Evolutionary conservation across 1,140 invertebrate species (phyloP), one percentile per base, ranked within the genome.

Genomic region (Drosophila truncata): DNA sequence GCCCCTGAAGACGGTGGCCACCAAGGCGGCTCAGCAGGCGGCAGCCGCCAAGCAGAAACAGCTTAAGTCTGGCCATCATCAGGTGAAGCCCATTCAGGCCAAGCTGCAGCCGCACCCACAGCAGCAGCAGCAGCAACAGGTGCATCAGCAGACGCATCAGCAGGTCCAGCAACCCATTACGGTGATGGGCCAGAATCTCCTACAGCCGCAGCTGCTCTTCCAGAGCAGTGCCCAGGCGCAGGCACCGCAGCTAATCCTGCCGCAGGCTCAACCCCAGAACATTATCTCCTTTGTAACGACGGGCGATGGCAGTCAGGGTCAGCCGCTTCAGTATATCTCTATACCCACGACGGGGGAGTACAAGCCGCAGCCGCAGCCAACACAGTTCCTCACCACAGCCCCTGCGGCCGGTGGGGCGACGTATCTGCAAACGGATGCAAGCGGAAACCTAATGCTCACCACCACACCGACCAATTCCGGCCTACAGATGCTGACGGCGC

Each of bases 231-330:
- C 70, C 0, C 90, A 84, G 52, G 64, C 69, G 27, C 83, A 83
- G 41, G 52, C 87, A 5, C 80, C 80, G 4, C 78, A 87, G 18
- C 37, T 93, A n/a, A 64, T 93, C 11, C 60, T 92, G 20, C 81
- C 91, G 4, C 91, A 93, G 29, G 50, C 84, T 9, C 84, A 82
- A 23, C 62, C 91, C 0, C 92, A 92, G 50, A 93, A 93, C 61
- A 88, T 93, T 1, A 90, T 93, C 13, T 88, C 90, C 0, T 93
- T 93, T 65, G 91, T 93, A 5, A 84, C 90, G 4, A 82, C 90
- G 2, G 88, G 82, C 3, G 91, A 92, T 14, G 91, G 91, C 3
- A 77, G 76, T 6, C 87, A 92, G 44, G 77, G 75, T 6, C 85
- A 88, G 25, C 87, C 80, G 7, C 58, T 93, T 9, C 92, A 93